These are phyloP conservation scores for Rhynchotus rufescens DNA, from an alignment of 2,797 vertebrate genomes.

Conservation along the genomic window DNA sequence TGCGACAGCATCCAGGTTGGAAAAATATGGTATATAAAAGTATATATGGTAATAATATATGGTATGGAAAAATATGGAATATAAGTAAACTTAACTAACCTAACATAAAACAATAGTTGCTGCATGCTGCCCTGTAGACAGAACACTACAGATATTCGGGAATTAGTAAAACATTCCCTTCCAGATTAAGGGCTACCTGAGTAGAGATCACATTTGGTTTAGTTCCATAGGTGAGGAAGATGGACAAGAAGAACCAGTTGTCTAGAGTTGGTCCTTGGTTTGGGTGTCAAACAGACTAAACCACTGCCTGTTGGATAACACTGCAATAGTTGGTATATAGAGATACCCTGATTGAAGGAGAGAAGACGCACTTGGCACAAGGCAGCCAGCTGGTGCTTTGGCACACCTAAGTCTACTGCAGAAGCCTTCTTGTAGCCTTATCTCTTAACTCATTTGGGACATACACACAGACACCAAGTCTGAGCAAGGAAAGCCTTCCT, in stretches of 20 bases:
- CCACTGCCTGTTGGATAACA: background rate
- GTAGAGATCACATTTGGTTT: background rate
- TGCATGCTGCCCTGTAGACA: background rate
- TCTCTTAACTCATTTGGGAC: background rate
- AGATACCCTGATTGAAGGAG: background rate
- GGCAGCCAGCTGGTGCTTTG: background rate
- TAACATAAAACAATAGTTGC: background rate
- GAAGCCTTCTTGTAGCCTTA: background rate
- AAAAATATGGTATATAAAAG: background rate
- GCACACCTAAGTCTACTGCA: background rate
- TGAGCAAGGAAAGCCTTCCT: background rate
- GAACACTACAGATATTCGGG: background rate
- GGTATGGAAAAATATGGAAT: too few relatives aligned
- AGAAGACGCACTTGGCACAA: background rate
- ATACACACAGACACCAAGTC: background rate
- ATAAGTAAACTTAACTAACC: background rate
- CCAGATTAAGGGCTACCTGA: background rate
- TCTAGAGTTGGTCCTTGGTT: background rate
- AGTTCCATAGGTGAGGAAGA: background rate
- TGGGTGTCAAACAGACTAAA: background rate
- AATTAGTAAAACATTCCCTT: background rate
- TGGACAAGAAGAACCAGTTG: background rate
- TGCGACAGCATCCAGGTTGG: background rate
- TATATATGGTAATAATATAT: too few relatives aligned
- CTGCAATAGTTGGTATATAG: background rate